These are phyloP conservation scores for Charanyca ferruginea DNA, from an alignment of 2,888 invertebrate species.

Conservation along the genomic window DNA sequence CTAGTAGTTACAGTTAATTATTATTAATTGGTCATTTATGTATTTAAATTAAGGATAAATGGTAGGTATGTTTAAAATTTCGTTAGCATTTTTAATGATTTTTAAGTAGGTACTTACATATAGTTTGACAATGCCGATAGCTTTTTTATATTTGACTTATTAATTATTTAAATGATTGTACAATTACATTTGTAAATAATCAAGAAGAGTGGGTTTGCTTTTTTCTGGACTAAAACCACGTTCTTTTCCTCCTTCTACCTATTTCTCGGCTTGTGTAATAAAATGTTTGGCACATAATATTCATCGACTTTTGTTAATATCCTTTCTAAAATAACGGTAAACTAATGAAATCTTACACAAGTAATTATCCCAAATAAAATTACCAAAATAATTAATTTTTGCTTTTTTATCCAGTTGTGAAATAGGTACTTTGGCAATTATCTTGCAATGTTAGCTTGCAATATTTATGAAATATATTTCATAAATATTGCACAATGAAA, in stretches of 20 bases:
- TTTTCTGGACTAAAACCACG: too few relatives aligned
- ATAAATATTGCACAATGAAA: conserved; percentile 60
- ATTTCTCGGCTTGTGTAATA: too few relatives aligned
- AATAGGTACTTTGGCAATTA: conserved; percentile 6
- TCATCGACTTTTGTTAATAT: too few relatives aligned
- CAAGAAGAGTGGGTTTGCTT: too few relatives aligned
- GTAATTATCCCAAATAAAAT: neutral
- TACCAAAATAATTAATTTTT: neutral
- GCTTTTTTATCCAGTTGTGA: conserved; percentile 12
- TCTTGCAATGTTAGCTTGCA: conserved; percentile 19
- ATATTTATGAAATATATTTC: conserved; percentile 46
- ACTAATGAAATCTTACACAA: too few relatives aligned
- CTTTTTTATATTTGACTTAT: neutral
- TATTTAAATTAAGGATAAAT: neutral
- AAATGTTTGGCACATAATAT: too few relatives aligned
- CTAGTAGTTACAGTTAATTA: neutral
- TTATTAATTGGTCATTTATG: neutral
- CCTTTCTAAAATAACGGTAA: too few relatives aligned
- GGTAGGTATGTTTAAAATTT: neutral
- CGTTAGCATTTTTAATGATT: neutral
- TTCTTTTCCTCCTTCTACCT: too few relatives aligned
- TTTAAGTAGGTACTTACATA: neutral
- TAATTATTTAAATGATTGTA: too few relatives aligned
- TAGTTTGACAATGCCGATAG: neutral
- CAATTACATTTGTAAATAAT: too few relatives aligned